A percentile compares a stretch with the other conserved stretches of the same genome.
Conservation (phyloP, 2,797 vertebrate species). For the Bradypus variegatus region DNA sequence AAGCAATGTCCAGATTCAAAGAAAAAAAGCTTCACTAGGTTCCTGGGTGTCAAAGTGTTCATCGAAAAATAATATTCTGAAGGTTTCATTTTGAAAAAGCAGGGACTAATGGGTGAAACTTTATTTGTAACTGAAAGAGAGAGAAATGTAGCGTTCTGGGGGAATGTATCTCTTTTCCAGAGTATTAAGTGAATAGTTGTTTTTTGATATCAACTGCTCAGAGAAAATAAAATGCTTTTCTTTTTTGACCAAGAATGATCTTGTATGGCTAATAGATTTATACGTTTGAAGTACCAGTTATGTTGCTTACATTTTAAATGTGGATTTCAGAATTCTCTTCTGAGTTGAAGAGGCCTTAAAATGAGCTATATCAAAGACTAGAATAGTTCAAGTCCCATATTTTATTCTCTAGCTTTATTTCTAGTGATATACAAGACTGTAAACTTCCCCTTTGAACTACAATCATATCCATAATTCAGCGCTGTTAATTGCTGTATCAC, state of each 20-base stretch:
- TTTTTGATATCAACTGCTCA: neutral
- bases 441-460: too few species aligned
- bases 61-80: constrained; percentile 42
- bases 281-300: neutral
- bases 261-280: neutral
- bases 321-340: neutral
- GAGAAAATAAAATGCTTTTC: constrained; percentile 8
- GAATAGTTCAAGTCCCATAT: neutral
- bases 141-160: neutral
- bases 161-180: neutral
- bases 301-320: constrained; percentile 17
- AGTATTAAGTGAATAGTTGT: neutral
- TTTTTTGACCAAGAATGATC: neutral
- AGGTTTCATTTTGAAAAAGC: constrained; percentile 39
- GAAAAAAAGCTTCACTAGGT: constrained; percentile 2
- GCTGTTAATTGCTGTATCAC: too few species aligned
- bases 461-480: too few species aligned
- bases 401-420: too few species aligned
- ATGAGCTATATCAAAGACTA: neutral
- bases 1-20: constrained; percentile 48
- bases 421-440: too few species aligned
- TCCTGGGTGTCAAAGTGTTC: constrained; percentile 38
- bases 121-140: neutral
- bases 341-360: neutral
- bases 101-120: neutral